These are phyloP conservation scores for Philopedon plagiatum DNA, from an alignment of 2,888 invertebrate species.

Conservation along the genomic window DNA sequence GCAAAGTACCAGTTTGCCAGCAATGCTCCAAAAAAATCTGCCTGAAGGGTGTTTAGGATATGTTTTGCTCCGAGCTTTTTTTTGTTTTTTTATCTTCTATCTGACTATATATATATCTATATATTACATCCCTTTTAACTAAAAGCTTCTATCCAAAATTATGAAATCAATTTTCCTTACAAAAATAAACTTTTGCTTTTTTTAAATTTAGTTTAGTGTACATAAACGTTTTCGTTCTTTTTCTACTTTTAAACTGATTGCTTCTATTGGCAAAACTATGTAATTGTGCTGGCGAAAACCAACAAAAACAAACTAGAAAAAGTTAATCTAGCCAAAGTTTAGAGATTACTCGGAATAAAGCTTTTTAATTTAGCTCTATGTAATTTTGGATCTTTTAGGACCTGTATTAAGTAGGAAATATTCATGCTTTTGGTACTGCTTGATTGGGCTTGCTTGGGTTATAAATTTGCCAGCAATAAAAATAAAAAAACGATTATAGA, in stretches of 20 bases:
- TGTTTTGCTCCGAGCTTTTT: constrained; percentile 17
- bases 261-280: constrained; percentile 27
- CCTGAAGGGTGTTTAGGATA: constrained; percentile 3
- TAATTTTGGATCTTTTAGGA: constrained; percentile 14
- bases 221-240: constrained; percentile 20
- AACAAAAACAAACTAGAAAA: constrained; percentile 29
- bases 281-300: constrained; percentile 27
- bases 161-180: too few relatives aligned
- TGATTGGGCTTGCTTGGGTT: too few relatives aligned
- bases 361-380: constrained; percentile 28
- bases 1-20: constrained; percentile 13
- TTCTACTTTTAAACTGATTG: constrained; percentile 39
- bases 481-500: too few relatives aligned
- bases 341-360: constrained; percentile 27
- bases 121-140: too few relatives aligned
- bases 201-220: constrained; percentile 19
- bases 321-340: constrained; percentile 20
- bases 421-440: too few relatives aligned
- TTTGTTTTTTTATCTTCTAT: too few relatives aligned
- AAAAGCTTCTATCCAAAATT: too few relatives aligned
- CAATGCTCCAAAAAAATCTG: neutral
- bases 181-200: too few relatives aligned
- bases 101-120: too few relatives aligned
- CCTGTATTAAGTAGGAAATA: too few relatives aligned
- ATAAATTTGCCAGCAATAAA: too few relatives aligned